Percentiles rank a stretch among this genome's conserved stretches.
Conservation (phyloP, 2,797 vertebrate genomes). For the Threskiornis aethiopicus region DNA sequence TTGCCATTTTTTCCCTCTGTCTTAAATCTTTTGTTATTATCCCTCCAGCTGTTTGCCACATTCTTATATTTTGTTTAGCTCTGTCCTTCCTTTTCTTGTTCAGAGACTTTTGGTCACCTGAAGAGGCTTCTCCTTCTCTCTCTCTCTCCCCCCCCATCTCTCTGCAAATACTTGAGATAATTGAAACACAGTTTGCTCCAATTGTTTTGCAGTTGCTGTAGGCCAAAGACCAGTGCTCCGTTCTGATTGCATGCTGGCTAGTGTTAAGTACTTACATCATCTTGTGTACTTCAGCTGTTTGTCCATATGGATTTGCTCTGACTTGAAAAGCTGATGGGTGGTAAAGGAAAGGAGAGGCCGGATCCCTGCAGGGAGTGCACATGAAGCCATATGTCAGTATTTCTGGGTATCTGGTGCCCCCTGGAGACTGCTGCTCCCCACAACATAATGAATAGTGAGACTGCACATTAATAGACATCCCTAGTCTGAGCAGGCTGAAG, state of each 20-base stretch:
- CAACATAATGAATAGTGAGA: fast-evolving
- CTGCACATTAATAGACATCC: not conserved
- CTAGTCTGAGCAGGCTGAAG: not conserved
- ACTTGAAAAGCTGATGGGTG: not conserved
- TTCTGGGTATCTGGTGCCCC: slow-evolving; percentile 38
- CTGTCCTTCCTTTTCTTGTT: not conserved
- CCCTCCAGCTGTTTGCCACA: not conserved
- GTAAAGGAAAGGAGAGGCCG: not conserved
- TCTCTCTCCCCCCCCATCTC: not conserved
- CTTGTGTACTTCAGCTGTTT: not conserved
- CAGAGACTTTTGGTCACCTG: not conserved
- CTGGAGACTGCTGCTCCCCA: slow-evolving; percentile 30
- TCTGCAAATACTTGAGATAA: not conserved
- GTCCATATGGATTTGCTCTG: slow-evolving; percentile 24
- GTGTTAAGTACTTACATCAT: slow-evolving; percentile 7
- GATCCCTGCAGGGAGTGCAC: not conserved
- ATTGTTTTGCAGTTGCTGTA: not conserved
- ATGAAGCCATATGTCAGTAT: not conserved
- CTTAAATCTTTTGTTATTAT: not conserved
- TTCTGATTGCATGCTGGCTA: not conserved
- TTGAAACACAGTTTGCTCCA: not conserved
- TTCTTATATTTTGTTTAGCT: not conserved
- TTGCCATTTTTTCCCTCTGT: not conserved
- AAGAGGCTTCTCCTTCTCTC: not conserved
- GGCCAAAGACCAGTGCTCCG: not conserved